Percentiles rank a stretch among this genome's conserved stretches.
Evolutionary conservation across 2,888 invertebrate genomes (phyloP).

Genomic region (Ecdyonurus torrentis): DNA sequence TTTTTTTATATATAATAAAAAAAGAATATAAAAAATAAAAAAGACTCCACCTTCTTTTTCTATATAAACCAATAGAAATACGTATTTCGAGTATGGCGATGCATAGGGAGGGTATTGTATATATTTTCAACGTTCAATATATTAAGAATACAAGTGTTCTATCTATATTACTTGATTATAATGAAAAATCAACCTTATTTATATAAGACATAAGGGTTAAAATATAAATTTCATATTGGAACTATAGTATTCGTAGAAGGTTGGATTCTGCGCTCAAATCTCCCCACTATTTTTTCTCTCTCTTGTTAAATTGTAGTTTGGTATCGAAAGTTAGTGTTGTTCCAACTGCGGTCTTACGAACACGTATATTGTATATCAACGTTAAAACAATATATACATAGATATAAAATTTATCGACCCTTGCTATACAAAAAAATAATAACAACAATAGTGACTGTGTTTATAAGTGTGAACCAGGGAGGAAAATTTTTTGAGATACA

Average conservation of each 20-base stretch:
- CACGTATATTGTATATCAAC: background rate
- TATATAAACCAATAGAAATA: background rate
- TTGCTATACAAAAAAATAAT: background rate
- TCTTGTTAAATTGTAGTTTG: background rate
- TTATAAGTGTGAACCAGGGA: too few species aligned
- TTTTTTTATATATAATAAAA: too few species aligned
- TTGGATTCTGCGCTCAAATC: background rate
- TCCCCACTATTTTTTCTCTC: background rate
- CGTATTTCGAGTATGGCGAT: background rate
- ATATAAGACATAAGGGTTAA: background rate
- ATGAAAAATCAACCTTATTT: background rate
- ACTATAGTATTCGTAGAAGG: background rate
- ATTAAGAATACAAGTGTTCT: too few species aligned
- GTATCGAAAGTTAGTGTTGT: background rate
- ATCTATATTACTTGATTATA: too few species aligned
- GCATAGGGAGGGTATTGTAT: background rate
- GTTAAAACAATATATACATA: background rate
- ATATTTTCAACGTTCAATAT: too few species aligned
- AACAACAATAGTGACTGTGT: background rate
- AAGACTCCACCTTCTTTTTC: background rate
- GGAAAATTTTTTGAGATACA: background rate
- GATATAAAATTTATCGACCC: background rate
- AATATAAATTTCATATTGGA: background rate
- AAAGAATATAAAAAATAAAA: background rate
- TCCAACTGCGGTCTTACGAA: background rate